Evolutionary conservation across 2,888 invertebrate genomes (phyloP).

Genomic region (Cryptops parisi): DNA sequence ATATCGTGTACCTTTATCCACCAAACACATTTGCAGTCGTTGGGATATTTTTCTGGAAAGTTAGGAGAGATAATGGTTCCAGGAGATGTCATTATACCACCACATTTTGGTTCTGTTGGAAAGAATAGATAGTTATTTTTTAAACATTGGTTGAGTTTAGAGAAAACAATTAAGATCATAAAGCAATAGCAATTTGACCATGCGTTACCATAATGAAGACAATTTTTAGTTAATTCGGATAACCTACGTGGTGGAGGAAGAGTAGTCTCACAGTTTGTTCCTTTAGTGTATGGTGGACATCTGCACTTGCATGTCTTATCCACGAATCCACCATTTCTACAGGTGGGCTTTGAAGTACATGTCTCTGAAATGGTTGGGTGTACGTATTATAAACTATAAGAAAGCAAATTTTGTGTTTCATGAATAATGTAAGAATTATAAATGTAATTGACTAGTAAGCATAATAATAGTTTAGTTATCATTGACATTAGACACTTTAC

Average conservation of each 20-base stretch:
- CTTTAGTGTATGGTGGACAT: background rate
- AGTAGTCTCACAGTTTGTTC: background rate
- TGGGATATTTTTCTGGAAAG: background rate
- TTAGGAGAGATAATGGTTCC: background rate
- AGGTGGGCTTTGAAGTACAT: background rate
- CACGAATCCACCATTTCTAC: background rate
- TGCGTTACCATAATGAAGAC: background rate
- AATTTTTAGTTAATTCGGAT: background rate
- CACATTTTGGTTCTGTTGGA: too few species aligned
- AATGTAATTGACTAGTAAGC: too few species aligned
- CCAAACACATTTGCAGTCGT: background rate
- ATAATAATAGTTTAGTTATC: too few species aligned
- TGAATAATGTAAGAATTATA: too few species aligned
- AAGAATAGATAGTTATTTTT: background rate
- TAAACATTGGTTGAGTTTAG: background rate
- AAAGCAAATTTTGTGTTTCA: too few species aligned
- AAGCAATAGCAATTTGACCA: background rate
- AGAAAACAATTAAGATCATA: background rate
- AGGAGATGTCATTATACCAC: background rate
- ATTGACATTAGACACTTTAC: slow-evolving; percentile 1
- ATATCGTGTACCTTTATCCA: too few species aligned
- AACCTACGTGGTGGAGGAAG: background rate
- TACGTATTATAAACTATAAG: too few species aligned
- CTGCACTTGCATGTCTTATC: background rate
- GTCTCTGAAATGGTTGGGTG: too few species aligned